Percentiles rank a stretch among this genome's conserved stretches.
phyloP scores from a whole-genome alignment of 2,113 vertebrate species.

The Zeus faber region DNA sequence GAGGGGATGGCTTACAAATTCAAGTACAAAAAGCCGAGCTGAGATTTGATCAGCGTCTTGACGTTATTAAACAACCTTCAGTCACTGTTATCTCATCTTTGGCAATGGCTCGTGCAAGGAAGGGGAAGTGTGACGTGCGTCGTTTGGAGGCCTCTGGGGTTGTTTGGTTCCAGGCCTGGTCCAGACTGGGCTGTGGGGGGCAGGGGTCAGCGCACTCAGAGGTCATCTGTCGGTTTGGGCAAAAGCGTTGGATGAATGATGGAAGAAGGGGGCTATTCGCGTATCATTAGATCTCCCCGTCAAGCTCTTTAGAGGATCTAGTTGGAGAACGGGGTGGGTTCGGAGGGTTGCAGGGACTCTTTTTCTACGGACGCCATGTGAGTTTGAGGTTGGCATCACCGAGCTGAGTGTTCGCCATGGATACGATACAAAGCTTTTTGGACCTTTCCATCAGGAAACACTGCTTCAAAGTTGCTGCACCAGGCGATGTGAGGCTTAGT shows the following conservation, averaged over 20 bases:
- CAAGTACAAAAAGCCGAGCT: constrained; percentile 8
- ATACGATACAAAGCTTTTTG: too few species aligned
- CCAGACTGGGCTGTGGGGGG: constrained; percentile 31
- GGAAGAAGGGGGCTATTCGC: not conserved
- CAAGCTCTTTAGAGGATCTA: too few species aligned
- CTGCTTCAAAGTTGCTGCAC: too few species aligned
- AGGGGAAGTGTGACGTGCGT: constrained; percentile 45
- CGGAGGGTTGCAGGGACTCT: too few species aligned
- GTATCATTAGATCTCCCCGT: too few species aligned
- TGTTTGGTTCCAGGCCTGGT: constrained; percentile 17
- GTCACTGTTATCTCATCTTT: constrained; percentile 50
- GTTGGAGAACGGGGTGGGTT: too few species aligned
- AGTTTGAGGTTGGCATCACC: too few species aligned
- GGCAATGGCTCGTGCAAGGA: constrained; percentile 37
- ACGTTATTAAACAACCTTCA: constrained; percentile 35
- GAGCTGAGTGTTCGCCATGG: too few species aligned
- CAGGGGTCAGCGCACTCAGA: constrained; percentile 23
- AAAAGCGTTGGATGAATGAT: too few species aligned
- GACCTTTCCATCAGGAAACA: too few species aligned
- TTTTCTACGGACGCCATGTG: too few species aligned
- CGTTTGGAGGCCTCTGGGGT: constrained; percentile 9
- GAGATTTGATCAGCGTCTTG: constrained; percentile 35
- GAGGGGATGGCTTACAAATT: constrained; percentile 22
- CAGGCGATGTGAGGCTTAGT: too few species aligned
- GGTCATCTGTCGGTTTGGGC: constrained; percentile 35